Evolutionary conservation across 2,113 vertebrate species (phyloP).

Genomic region (Typhlomys cinereus): DNA sequence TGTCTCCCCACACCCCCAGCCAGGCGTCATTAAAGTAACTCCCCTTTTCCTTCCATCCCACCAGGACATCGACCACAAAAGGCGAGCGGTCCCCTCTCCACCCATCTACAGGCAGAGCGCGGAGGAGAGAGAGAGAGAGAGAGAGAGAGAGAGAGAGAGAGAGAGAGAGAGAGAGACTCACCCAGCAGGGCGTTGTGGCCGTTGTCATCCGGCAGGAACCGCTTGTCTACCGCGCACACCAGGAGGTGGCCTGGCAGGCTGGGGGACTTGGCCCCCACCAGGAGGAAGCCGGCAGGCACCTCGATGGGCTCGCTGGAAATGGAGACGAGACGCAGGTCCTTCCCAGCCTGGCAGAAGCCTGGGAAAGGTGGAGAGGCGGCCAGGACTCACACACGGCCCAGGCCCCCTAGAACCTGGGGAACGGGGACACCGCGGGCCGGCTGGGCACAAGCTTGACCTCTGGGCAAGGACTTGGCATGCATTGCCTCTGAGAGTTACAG

Average conservation of each 20-base stretch:
- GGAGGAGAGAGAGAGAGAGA: too few relatives aligned
- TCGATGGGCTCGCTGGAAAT: conserved; percentile 91
- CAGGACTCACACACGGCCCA: not conserved
- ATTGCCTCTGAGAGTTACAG: not conserved
- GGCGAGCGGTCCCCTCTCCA: rapidly evolving
- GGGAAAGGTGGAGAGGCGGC: not conserved
- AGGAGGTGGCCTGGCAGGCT: conserved; percentile 92
- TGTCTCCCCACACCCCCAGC: not conserved
- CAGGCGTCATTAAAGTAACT: not conserved
- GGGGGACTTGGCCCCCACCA: conserved; percentile 94
- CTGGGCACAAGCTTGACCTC: not conserved
- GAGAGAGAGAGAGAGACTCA: conserved; percentile 80
- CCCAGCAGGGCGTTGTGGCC: conserved; percentile 95
- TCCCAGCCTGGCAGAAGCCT: conserved; percentile 97
- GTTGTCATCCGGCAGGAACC: conserved; percentile 95
- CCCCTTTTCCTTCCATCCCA: not conserved
- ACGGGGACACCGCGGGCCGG: rapidly evolving
- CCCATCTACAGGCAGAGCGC: rapidly evolving
- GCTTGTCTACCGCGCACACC: conserved; percentile 94
- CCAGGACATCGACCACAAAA: rapidly evolving
- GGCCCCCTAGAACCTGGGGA: rapidly evolving
- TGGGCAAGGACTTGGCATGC: too few relatives aligned
- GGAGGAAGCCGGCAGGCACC: conserved; percentile 91
- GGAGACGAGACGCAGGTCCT: conserved; percentile 93
- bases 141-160: rapidly evolving